Evolutionary conservation across 2,797 vertebrate genomes (phyloP).

Genomic region (Oophaga sylvatica): DNA sequence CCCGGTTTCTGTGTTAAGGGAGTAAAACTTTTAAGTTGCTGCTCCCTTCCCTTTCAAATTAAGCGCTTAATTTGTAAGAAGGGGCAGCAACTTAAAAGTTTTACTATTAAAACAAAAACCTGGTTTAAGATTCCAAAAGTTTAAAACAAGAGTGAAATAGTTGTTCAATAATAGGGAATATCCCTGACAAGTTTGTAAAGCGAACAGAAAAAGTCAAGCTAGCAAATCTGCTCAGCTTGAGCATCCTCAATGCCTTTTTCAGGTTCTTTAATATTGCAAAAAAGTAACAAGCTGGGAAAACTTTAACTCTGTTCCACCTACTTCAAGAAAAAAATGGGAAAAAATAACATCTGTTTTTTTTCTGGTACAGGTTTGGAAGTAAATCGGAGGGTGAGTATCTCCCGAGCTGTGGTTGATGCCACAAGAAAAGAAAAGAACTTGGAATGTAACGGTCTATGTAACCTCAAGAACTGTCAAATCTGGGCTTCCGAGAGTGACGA

Average conservation of each 20-base stretch:
- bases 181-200: slow-evolving; percentile 33
- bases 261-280: slow-evolving; percentile 31
- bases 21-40: slow-evolving; percentile 21
- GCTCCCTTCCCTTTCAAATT: neutral
- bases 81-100: slow-evolving; percentile 12
- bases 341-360: slow-evolving; percentile 60
- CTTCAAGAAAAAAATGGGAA: slow-evolving; percentile 49
- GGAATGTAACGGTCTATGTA: slow-evolving; percentile 67
- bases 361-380: slow-evolving; percentile 50
- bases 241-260: slow-evolving; percentile 36
- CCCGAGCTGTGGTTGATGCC: slow-evolving; percentile 53
- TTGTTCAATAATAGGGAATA: slow-evolving; percentile 45
- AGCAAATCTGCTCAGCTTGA: slow-evolving; percentile 39
- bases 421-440: slow-evolving; percentile 67
- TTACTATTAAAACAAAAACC: neutral
- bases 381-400: slow-evolving; percentile 55
- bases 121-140: slow-evolving; percentile 40
- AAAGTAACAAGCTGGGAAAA: slow-evolving; percentile 55
- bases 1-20: neutral
- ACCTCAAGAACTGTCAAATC: slow-evolving; percentile 69
- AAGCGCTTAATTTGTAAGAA: neutral
- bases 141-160: slow-evolving; percentile 49
- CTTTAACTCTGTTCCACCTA: slow-evolving; percentile 49
- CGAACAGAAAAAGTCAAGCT: slow-evolving; percentile 51
- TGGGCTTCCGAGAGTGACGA: slow-evolving; percentile 68